phyloP scores from a whole-genome alignment of 2,888 invertebrate species.

The Sphaeridia pumilis region DNA sequence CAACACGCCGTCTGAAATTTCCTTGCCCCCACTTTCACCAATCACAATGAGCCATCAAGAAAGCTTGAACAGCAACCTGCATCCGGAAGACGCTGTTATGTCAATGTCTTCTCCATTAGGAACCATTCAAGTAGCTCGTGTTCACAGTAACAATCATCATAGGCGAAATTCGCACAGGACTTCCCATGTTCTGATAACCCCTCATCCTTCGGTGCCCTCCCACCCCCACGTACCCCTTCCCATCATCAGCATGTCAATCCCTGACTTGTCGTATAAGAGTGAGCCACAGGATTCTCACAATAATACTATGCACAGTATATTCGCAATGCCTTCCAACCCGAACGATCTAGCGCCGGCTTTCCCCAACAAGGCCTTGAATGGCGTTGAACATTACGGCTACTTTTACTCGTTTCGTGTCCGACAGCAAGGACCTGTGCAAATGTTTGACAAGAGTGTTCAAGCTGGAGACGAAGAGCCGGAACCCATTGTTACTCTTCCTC shows the following conservation, averaged over 20 bases:
- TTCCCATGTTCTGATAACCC: background rate
- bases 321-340: slow-evolving; percentile 8
- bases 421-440: slow-evolving; percentile 35
- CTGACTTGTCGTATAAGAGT: slow-evolving; percentile 9
- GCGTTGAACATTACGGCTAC: slow-evolving; percentile 31
- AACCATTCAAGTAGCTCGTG: slow-evolving; percentile 27
- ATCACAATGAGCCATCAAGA: background rate
- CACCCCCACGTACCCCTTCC: slow-evolving; percentile 8
- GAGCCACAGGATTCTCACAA: slow-evolving; percentile 7
- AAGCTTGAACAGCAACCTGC: background rate
- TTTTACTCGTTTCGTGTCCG: slow-evolving; percentile 35
- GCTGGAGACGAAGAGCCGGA: slow-evolving; percentile 11
- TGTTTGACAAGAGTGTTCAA: slow-evolving; percentile 34
- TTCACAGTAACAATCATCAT: slow-evolving; percentile 15
- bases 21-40: background rate
- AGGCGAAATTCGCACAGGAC: background rate
- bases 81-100: background rate
- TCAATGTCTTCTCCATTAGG: slow-evolving; percentile 14
- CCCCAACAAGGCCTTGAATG: slow-evolving; percentile 25
- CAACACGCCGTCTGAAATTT: background rate
- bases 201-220: slow-evolving; percentile 1
- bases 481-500: background rate
- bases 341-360: background rate
- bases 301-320: slow-evolving; percentile 11
- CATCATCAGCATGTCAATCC: slow-evolving; percentile 5